Percentiles rank a stretch among this genome's conserved stretches.
phyloP scores from a whole-genome alignment of 2,113 vertebrate genomes.

The Microtus richardsoni region DNA sequence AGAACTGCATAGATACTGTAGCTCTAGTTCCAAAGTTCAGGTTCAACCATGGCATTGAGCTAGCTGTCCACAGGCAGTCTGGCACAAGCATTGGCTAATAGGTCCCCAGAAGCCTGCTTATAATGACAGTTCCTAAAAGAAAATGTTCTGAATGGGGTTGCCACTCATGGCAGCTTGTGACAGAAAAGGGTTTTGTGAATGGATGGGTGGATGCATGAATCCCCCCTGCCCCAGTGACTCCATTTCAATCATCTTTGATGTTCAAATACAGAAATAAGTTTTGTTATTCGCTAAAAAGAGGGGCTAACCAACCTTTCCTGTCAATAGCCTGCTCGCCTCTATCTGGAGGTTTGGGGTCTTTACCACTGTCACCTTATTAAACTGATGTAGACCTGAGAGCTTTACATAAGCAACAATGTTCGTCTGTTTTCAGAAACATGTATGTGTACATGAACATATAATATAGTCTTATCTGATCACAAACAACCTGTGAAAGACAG shows the following conservation, averaged over 20 bases:
- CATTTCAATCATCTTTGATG: constrained; percentile 38
- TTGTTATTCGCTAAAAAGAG: constrained; percentile 31
- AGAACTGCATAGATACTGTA: neutral
- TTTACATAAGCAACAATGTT: neutral
- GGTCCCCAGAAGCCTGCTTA: neutral
- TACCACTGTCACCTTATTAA: constrained; percentile 6
- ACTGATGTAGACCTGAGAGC: neutral
- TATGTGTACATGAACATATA: neutral
- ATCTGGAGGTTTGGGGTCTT: neutral
- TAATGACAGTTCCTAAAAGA: neutral
- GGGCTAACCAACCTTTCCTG: neutral
- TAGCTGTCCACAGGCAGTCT: neutral
- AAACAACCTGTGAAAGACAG: neutral
- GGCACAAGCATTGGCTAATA: neutral
- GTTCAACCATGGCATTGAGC: neutral
- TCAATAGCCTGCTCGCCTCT: constrained; percentile 22
- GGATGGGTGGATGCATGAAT: neutral
- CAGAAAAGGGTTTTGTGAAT: neutral
- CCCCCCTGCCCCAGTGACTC: neutral
- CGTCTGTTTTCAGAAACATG: neutral
- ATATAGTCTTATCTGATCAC: neutral
- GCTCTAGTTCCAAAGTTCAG: neutral
- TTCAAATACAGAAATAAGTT: constrained; percentile 58
- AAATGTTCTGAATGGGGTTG: neutral
- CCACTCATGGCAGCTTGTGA: neutral